These are phyloP conservation scores for Chelon labrosus DNA, from an alignment of 2,797 vertebrate species.

Conservation along the genomic window DNA sequence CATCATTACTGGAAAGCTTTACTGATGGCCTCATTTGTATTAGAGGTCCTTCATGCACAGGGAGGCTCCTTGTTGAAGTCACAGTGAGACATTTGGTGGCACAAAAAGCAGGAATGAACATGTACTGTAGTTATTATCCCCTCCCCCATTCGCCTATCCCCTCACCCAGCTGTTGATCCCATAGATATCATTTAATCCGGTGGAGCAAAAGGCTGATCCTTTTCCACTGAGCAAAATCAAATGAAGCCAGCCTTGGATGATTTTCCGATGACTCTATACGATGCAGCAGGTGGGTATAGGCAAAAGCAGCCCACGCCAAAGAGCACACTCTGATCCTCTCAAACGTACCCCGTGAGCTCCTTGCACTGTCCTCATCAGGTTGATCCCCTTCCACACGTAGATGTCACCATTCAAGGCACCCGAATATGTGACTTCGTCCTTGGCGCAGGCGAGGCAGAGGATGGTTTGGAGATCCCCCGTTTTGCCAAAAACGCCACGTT, in stretches of 20 bases:
- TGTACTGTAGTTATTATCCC: constrained; percentile 70
- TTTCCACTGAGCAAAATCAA: constrained; percentile 70
- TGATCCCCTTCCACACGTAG: constrained; percentile 98
- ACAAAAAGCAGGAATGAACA: constrained; percentile 63
- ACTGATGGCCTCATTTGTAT: constrained; percentile 14
- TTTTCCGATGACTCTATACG: constrained; percentile 5
- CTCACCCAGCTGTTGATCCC: constrained; percentile 82
- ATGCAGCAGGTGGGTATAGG: constrained; percentile 5
- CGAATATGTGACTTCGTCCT: constrained; percentile 97
- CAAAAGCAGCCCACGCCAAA: constrained; percentile 26
- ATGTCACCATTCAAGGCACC: constrained; percentile 98
- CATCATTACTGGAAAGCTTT: constrained; percentile 29
- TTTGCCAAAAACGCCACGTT: constrained; percentile 97
- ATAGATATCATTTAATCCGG: constrained; percentile 84
- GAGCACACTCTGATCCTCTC: background rate
- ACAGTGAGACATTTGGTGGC: constrained; percentile 44
- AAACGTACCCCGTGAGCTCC: constrained; percentile 93
- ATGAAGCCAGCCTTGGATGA: constrained; percentile 42
- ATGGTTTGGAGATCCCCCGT: constrained; percentile 99
- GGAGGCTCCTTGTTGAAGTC: constrained; percentile 28
- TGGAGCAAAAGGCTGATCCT: constrained; percentile 81
- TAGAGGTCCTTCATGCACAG: background rate
- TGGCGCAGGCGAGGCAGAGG: constrained; percentile 96
- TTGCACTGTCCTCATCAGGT: constrained; percentile 94
- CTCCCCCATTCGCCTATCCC: constrained; percentile 72